phyloP scores from a whole-genome alignment of 1,140 invertebrate species.

The Sinonovacula constricta region DNA sequence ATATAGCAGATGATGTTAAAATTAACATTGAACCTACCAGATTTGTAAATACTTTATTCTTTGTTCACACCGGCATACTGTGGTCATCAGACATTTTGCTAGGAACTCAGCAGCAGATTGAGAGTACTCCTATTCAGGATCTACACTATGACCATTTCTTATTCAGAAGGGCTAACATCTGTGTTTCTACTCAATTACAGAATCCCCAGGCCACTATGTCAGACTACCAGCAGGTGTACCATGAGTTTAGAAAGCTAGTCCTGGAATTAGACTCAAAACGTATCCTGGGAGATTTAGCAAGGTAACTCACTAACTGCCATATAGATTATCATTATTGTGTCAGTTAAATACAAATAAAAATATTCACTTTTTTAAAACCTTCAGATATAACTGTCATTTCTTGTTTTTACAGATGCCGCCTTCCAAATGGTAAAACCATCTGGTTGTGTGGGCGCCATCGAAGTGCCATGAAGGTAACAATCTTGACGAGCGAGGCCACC shows the following conservation, averaged over 20 bases:
- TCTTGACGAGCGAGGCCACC: constrained; percentile 51
- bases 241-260: constrained; percentile 49
- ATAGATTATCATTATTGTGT: neutral
- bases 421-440: constrained; percentile 62
- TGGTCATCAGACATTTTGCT: too few relatives aligned
- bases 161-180: too few relatives aligned
- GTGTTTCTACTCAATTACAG: constrained; percentile 19
- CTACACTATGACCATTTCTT: too few relatives aligned
- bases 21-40: too few relatives aligned
- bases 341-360: neutral
- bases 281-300: constrained; percentile 37
- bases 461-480: constrained; percentile 55
- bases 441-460: constrained; percentile 66
- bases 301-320: constrained; percentile 14
- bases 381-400: neutral
- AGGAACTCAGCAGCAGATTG: too few relatives aligned
- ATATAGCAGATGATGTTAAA: too few relatives aligned
- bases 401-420: constrained; percentile 54
- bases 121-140: too few relatives aligned
- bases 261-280: constrained; percentile 3
- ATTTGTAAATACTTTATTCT: too few relatives aligned
- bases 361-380: neutral
- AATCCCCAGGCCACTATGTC: constrained; percentile 38
- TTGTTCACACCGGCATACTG: too few relatives aligned
- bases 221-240: constrained; percentile 47